These are phyloP conservation scores for Branchellion lobata DNA, from an alignment of 2,888 invertebrate species.

Conservation along the genomic window DNA sequence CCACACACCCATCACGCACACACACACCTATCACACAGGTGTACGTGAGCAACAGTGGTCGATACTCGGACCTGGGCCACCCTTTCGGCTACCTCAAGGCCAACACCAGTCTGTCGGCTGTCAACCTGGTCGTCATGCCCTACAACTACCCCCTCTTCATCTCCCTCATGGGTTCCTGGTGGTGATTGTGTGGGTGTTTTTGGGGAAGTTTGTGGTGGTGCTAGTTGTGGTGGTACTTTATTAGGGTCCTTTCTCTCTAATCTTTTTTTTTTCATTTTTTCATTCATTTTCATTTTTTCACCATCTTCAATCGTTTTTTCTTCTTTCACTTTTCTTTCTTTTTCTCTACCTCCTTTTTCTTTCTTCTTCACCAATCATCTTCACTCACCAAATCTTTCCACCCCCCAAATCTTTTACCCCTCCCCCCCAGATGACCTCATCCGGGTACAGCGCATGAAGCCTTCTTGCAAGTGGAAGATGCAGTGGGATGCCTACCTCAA, in stretches of 20 bases:
- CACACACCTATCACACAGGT: constrained; percentile 67
- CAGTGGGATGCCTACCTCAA: constrained; percentile 90
- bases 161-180: constrained; percentile 71
- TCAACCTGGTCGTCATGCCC: constrained; percentile 94
- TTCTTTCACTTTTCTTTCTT: no score
- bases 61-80: constrained; percentile 81
- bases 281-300: no score
- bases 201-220: no score
- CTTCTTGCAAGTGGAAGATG: constrained; percentile 85
- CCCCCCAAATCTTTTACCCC: no score
- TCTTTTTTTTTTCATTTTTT: no score
- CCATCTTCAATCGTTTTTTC: no score
- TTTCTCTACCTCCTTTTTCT: no score
- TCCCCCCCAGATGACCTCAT: constrained; percentile 79
- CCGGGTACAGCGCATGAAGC: constrained; percentile 85
- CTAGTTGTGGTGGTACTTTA: background rate
- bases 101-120: constrained; percentile 85
- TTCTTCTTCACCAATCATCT: no score
- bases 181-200: no score
- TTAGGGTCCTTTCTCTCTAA: no score
- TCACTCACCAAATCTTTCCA: no score
- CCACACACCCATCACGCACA: background rate
- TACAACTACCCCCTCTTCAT: constrained; percentile 95
- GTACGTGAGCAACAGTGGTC: constrained; percentile 85
- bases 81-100: constrained; percentile 98